Evolutionary conservation across 2,113 vertebrate genomes (phyloP), one percentile per base, ranked within the genome.

Genomic region (Pycnonotus jocosus): DNA sequence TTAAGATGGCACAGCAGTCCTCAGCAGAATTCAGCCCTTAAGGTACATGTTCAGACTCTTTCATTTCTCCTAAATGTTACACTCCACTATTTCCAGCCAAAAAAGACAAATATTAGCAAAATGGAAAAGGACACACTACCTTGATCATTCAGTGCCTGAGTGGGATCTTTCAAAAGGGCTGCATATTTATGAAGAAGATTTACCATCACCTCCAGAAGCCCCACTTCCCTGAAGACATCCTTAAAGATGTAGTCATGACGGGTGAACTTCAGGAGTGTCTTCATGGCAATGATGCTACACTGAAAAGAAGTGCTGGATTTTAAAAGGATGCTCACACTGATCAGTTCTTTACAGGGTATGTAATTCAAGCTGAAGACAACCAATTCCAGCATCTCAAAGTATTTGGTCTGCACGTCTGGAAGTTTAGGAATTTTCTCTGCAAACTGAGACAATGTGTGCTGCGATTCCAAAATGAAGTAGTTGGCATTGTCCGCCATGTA

Each of bases 101-200:
- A 71, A 38, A 35, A 58, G 10, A 48, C 24, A 76, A 1, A 4
- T 14, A 62, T 56, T 53, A 85, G 54, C 16, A 64, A 74, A 85
- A 78, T 5, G 22, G 66, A 35, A 81, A 53, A 86, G 80, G n/a
- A 71, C 8, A 47, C 91, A n/a, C 89, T 98, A 99, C 99, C 99
- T 98, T 99, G 99, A 81, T 99, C 99, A 54, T 98, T 98, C 44
- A 97, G 96, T 33, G 94, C 97, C 93, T 98, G 98, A 33, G 98
- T 96, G 27, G 99, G 99, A 90, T 99, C 99, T 97, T 99, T 99
- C 95, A 99, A 97, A 95, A 99, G 98, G 65, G 99, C 99, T 54
- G 99, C 99, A n/a, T 99, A 99, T 96, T 99, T 99, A 97, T 99
- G 99, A 93, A 99, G 97, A 96, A 99, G 98, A 96, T 99, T 99